Base-by-base conservation (phyloP, 2,888 invertebrate species). In the Erebia ligea region DNA sequence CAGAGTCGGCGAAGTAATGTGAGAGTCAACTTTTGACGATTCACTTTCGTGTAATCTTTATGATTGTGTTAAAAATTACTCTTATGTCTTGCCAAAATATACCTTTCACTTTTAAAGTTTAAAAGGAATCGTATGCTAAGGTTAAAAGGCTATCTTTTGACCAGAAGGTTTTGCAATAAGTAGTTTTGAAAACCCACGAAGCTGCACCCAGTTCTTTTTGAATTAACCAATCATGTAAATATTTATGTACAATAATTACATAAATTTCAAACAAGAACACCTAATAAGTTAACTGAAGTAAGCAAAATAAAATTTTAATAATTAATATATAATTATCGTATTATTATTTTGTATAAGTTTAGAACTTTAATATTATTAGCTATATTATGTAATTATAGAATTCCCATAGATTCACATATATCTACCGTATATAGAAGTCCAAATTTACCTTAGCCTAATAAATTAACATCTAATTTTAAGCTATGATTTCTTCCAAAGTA, bases 11-110 rank as follows among this genome's bases (percentile, higher is more conserved):
- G 67, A 62, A 59, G 71, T 76, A 71, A 69, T 71, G 73, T 73
- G 76, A 76, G 75, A 74, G 70, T 74, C 76, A 78, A 79, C 80
- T 79, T 79, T 79, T 75, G 77, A 77, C 79, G 81, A 83, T 87
- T 91, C 89, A 91, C 91, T 92, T 92, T 92, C 91, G 81, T 84
- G 78, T 81, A 52, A 61, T 52, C 40, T 67, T 61, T 61, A 61
- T 19, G n/a, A 61, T 58, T 66, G 56, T 66, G 45, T 66, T 66
- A 40, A 34, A 58, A 21, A 65, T n/a, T n/a, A 64, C 13, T 50
- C n/a, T 64, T 11, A 56, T 42, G 54, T 40, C 40, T 34, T 40
- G 34, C 8, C 8, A 67, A 13, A 21, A 25, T 19, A 58, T n/a
- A 8, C n/a, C 65, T 67, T 67, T 67, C 67, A 67, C 67, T 67